Conservation (phyloP, 2,113 vertebrate species). For the Hymenochirus boettgeri region DNA sequence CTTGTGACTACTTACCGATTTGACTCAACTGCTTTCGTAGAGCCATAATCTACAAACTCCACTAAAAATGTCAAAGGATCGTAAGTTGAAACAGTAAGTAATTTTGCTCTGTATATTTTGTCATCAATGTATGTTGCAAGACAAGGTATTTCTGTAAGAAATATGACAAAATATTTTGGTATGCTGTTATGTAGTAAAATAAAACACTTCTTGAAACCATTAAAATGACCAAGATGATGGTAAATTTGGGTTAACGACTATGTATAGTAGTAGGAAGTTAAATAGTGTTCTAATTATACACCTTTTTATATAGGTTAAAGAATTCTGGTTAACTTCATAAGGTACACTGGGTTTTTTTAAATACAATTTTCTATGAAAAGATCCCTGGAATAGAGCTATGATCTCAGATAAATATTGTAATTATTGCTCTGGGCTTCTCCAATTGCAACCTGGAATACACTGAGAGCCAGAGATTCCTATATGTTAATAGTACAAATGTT, state of each 20-base stretch:
- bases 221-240: too few relatives aligned
- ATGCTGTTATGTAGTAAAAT: not conserved
- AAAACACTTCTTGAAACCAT: too few relatives aligned
- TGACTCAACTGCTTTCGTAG: constrained; percentile 65
- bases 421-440: too few relatives aligned
- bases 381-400: too few relatives aligned
- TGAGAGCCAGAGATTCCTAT: too few relatives aligned
- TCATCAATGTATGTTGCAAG: constrained; percentile 84
- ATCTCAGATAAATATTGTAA: too few relatives aligned
- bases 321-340: not conserved
- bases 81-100: constrained; percentile 64
- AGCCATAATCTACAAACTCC: constrained; percentile 88
- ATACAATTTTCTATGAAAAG: too few relatives aligned
- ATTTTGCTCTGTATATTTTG: constrained; percentile 76
- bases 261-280: too few relatives aligned
- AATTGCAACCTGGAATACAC: too few relatives aligned
- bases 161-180: constrained; percentile 1
- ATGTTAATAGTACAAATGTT: too few relatives aligned
- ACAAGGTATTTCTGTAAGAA: constrained; percentile 75
- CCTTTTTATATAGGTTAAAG: not conserved
- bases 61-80: constrained; percentile 71
- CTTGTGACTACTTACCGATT: constrained; percentile 70
- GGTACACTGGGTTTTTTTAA: too few relatives aligned
- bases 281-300: not conserved
- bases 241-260: too few relatives aligned